Percentiles rank a stretch among this genome's conserved stretches.
These are phyloP conservation scores for Rhopalosiphum padi DNA, from an alignment of 1,140 invertebrate genomes.

Conservation along the genomic window DNA sequence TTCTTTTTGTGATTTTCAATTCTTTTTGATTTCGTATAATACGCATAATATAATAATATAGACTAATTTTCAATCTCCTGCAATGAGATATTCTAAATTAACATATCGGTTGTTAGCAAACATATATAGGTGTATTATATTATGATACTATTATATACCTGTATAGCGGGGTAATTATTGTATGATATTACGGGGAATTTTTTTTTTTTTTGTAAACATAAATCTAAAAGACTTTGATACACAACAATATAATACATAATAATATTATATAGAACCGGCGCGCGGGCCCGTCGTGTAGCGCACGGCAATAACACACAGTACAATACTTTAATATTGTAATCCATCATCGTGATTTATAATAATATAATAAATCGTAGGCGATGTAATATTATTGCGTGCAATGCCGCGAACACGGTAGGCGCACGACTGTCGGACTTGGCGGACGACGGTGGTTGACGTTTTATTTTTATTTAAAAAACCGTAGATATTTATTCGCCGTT, in stretches of 20 bases:
- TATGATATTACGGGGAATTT: not conserved
- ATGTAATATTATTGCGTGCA: no score
- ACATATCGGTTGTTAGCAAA: conserved; percentile 24
- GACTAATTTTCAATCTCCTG: conserved; percentile 15
- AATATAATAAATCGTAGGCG: not conserved
- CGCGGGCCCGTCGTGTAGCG: not conserved
- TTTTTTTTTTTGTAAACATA: not conserved
- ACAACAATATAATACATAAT: not conserved
- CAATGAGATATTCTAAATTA: conserved; percentile 22
- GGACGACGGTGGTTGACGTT: no score
- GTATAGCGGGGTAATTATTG: not conserved
- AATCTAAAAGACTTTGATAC: not conserved
- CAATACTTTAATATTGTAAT: not conserved
- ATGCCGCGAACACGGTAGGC: no score
- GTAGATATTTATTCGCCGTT: no score
- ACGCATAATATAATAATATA: not conserved
- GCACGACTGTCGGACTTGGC: not conserved
- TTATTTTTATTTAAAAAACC: no score
- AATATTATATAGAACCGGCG: not conserved
- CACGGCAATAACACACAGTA: not conserved
- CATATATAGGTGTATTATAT: not conserved
- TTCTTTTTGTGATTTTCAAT: not conserved
- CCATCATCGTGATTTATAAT: not conserved
- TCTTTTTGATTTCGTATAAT: not conserved
- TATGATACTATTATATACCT: not conserved